A percentile compares a stretch with the other conserved stretches of the same genome.
These are phyloP conservation scores for Ceuthmochares aereus DNA, from an alignment of 2,113 vertebrate genomes.

Conservation along the genomic window DNA sequence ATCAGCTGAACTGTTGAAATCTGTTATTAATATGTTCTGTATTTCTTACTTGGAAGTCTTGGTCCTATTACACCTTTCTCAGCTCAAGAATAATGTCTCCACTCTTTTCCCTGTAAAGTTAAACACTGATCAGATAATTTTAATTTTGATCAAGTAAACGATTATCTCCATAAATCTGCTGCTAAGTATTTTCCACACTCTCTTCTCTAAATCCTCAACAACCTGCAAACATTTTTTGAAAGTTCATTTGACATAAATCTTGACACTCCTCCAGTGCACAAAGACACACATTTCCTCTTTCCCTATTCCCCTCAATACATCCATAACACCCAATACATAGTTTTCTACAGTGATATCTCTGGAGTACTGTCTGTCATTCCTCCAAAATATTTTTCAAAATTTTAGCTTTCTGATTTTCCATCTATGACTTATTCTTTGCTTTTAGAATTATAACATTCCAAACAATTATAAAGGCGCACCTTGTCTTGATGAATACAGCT, in stretches of 20 bases:
- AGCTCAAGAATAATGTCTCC: not conserved
- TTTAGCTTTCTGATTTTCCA: not conserved
- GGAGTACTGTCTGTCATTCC: not conserved
- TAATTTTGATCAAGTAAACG: not conserved
- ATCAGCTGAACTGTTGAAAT: not conserved
- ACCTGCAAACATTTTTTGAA: not conserved
- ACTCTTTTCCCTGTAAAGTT: not conserved
- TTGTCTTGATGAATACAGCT: not conserved
- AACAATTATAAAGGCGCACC: not conserved
- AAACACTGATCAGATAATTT: not conserved
- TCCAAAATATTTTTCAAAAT: not conserved
- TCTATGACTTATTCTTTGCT: not conserved
- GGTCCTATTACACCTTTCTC: not conserved
- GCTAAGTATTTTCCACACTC: not conserved
- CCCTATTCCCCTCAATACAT: not conserved
- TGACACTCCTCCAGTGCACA: not conserved
- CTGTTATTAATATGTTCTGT: not conserved
- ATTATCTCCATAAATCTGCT: not conserved
- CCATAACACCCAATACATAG: not conserved
- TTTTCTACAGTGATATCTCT: not conserved
- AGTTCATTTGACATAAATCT: not conserved
- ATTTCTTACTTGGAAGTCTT: not conserved
- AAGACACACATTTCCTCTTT: not conserved
- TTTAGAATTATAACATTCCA: not conserved
- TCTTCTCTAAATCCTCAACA: not conserved